These are phyloP conservation scores for Alectura lathami DNA, from an alignment of 2,113 vertebrate genomes.

Conservation along the genomic window DNA sequence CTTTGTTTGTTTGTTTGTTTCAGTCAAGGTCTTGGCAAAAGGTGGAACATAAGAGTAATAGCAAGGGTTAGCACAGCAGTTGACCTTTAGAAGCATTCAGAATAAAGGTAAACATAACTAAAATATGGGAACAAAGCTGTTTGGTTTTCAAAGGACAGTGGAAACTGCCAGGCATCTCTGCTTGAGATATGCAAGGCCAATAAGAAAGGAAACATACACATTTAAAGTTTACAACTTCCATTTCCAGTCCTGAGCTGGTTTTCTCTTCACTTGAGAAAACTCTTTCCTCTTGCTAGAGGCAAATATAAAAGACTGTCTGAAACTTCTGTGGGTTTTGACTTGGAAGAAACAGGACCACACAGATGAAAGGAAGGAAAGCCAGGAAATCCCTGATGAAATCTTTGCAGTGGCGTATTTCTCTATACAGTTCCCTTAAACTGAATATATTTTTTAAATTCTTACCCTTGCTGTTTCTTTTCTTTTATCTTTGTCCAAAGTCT, in stretches of 20 bases:
- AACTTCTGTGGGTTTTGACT: not conserved
- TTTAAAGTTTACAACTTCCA: not conserved
- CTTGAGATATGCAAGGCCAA: not conserved
- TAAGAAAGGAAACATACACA: not conserved
- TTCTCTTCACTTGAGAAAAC: not conserved
- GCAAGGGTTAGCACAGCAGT: not conserved
- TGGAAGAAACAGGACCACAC: not conserved
- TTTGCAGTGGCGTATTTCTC: not conserved
- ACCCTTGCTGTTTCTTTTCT: not conserved
- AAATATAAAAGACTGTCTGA: not conserved
- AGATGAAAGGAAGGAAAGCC: not conserved
- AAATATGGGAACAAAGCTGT: not conserved
- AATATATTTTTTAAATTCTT: not conserved
- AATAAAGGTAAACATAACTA: not conserved
- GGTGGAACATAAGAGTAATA: not conserved
- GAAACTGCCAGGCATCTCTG: not conserved
- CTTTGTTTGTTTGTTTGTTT: not conserved
- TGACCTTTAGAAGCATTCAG: not conserved
- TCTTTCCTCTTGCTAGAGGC: not conserved
- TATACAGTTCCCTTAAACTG: not conserved
- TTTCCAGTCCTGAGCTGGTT: not conserved
- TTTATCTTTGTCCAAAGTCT: not conserved
- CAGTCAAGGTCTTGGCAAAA: not conserved
- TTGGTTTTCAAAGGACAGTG: not conserved
- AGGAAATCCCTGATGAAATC: not conserved